phyloP scores from a whole-genome alignment of 2,888 invertebrate species.

The Alsophila aescularia region DNA sequence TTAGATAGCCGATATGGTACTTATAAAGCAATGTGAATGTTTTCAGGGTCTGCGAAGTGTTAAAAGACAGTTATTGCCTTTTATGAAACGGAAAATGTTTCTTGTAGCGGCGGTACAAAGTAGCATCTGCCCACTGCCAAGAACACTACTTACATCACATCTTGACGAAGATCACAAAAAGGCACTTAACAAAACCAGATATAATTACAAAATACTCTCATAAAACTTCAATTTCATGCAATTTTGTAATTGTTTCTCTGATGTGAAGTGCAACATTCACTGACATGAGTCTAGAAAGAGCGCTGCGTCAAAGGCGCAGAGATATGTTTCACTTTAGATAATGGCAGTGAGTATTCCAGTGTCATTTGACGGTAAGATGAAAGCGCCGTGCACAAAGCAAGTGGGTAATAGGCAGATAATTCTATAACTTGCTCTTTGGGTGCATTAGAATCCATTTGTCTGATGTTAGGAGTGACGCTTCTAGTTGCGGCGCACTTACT shows the following conservation, averaged over 20 bases:
- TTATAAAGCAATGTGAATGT: too few species aligned
- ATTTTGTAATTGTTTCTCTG: constrained; percentile 13
- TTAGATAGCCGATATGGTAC: too few species aligned
- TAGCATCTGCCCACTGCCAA: background rate
- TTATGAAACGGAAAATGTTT: too few species aligned
- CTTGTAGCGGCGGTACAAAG: constrained; percentile 10
- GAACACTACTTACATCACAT: constrained; percentile 1
- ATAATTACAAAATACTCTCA: constrained; percentile 12
- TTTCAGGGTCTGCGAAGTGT: too few species aligned
- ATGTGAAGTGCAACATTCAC: constrained; percentile 31
- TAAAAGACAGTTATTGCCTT: too few species aligned
- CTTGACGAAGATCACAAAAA: background rate
- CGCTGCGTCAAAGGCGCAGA: constrained; percentile 28
- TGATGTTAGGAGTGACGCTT: constrained; percentile 38
- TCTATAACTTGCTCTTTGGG: constrained; percentile 62
- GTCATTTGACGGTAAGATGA: constrained; percentile 61
- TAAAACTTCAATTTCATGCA: constrained; percentile 7
- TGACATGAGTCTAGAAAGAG: constrained; percentile 16
- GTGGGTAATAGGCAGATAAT: constrained; percentile 81
- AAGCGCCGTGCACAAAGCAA: constrained; percentile 73
- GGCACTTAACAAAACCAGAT: background rate
- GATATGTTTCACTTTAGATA: constrained; percentile 60
- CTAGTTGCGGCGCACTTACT: constrained; percentile 27
- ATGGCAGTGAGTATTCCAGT: constrained; percentile 54
- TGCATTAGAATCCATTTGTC: constrained; percentile 76